Conservation (phyloP, 2,888 invertebrate genomes). For the Nymphalis urticae region DNA sequence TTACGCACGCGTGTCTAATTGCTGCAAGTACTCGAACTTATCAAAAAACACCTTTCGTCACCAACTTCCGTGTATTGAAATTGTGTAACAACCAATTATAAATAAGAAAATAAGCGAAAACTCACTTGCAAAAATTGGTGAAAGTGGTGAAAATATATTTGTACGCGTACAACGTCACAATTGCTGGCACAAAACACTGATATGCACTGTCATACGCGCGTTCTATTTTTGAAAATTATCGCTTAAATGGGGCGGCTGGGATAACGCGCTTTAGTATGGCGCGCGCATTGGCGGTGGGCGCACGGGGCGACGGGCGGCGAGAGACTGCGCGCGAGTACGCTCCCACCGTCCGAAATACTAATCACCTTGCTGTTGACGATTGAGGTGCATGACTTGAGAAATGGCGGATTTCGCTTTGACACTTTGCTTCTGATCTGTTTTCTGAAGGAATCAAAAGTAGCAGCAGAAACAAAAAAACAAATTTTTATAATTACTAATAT, state of each 20-base stretch:
- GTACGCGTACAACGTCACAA: slow-evolving; percentile 52
- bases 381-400: slow-evolving; percentile 50
- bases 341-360: slow-evolving; percentile 76
- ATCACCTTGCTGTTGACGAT: slow-evolving; percentile 78
- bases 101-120: slow-evolving; percentile 62
- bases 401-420: slow-evolving; percentile 46
- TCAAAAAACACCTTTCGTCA: slow-evolving; percentile 12
- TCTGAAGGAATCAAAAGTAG: neutral
- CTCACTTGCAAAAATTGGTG: slow-evolving; percentile 74
- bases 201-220: slow-evolving; percentile 61
- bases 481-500: no score
- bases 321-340: slow-evolving; percentile 68
- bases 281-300: slow-evolving; percentile 65
- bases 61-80: slow-evolving; percentile 27
- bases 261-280: slow-evolving; percentile 56
- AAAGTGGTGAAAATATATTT: slow-evolving; percentile 56
- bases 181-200: slow-evolving; percentile 69
- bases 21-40: slow-evolving; percentile 15
- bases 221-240: slow-evolving; percentile 48
- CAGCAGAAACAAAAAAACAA: no score
- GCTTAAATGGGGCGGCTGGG: slow-evolving; percentile 46
- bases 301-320: slow-evolving; percentile 69
- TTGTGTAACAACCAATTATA: slow-evolving; percentile 37
- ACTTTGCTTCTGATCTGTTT: neutral
- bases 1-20: slow-evolving; percentile 40